A percentile compares a stretch with the other conserved stretches of the same genome.
These are phyloP conservation scores for Sebastiscus albofasciatus DNA, from an alignment of 2,797 vertebrate species.

Conservation along the genomic window DNA sequence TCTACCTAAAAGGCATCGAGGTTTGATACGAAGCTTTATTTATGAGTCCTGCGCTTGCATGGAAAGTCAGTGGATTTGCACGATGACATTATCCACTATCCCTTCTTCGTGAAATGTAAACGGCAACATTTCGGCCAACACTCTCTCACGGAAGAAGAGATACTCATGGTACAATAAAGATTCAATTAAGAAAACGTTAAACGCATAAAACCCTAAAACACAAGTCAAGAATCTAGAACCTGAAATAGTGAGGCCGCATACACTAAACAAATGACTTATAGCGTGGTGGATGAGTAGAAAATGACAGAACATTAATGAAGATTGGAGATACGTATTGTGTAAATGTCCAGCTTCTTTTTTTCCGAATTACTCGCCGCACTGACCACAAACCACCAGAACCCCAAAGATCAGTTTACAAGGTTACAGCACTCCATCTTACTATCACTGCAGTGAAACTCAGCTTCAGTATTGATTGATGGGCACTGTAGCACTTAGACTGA, in stretches of 20 bases:
- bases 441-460: slow-evolving; percentile 43
- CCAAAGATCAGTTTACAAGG: slow-evolving; percentile 67
- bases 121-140: no score
- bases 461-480: slow-evolving; percentile 63
- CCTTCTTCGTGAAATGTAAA: not conserved
- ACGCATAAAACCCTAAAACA: not conserved
- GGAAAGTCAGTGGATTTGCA: not conserved
- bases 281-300: not conserved
- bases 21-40: not conserved
- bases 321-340: not conserved
- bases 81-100: not conserved
- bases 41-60: not conserved
- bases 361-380: slow-evolving; percentile 8
- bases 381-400: slow-evolving; percentile 52
- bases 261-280: not conserved
- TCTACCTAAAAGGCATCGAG: not conserved
- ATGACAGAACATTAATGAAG: not conserved
- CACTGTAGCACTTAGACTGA: slow-evolving; percentile 64
- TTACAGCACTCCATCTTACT: slow-evolving; percentile 56
- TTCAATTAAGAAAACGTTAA: not conserved
- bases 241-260: no score
- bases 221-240: not conserved
- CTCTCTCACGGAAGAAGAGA: not conserved
- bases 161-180: not conserved
- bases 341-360: slow-evolving; percentile 29